These are phyloP conservation scores for Apotomis turbidana DNA, from an alignment of 2,888 invertebrate genomes.

Conservation along the genomic window DNA sequence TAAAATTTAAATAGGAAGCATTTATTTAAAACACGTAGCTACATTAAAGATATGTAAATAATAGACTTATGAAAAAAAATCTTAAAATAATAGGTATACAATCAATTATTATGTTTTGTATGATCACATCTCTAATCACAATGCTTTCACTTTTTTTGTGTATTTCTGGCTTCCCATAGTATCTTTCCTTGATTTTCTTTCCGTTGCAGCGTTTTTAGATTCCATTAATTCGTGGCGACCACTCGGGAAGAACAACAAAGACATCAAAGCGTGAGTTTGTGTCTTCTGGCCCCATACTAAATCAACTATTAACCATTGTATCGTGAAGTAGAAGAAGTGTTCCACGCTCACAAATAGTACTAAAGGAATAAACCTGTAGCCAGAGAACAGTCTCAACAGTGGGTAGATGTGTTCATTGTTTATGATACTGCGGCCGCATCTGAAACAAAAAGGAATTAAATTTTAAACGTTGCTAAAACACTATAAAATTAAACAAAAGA, in stretches of 20 bases:
- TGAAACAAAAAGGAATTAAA: slow-evolving; percentile 47
- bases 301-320: slow-evolving; percentile 67
- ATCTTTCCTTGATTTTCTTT: neutral
- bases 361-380: slow-evolving; percentile 53
- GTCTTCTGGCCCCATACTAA: slow-evolving; percentile 60
- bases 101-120: neutral
- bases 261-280: slow-evolving; percentile 8
- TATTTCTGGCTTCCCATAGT: neutral
- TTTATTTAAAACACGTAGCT: too few species aligned
- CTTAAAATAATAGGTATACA: neutral
- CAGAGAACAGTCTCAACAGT: slow-evolving; percentile 55
- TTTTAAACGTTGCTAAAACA: too few species aligned
- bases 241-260: slow-evolving; percentile 1
- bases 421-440: slow-evolving; percentile 57
- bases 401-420: slow-evolving; percentile 68
- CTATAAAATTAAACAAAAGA: too few species aligned
- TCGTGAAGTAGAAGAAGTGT: slow-evolving; percentile 65
- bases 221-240: neutral
- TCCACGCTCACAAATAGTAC: slow-evolving; percentile 57
- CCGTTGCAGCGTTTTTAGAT: slow-evolving; percentile 2
- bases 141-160: neutral
- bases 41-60: too few species aligned
- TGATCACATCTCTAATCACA: neutral
- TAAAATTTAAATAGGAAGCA: too few species aligned
- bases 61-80: too few species aligned